Evolutionary conservation across 2,113 vertebrate genomes (phyloP).

Genomic region (Chamaea fasciata): DNA sequence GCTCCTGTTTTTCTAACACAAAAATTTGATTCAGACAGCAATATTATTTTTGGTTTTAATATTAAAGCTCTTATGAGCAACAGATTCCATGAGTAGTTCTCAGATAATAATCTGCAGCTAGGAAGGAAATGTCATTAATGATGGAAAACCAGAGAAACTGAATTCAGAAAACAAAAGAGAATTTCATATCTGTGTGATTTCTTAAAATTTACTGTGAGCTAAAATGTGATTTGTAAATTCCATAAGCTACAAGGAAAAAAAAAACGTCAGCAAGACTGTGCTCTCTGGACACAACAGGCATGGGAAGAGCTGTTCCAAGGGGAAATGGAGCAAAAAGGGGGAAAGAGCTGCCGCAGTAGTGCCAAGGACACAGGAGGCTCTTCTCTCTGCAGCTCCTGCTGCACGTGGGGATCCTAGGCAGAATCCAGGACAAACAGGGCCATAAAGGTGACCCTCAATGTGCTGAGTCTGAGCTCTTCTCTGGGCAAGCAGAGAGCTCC

Average conservation of each 20-base stretch:
- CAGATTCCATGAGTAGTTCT: not conserved
- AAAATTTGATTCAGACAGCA: not conserved
- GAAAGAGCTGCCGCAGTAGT: not conserved
- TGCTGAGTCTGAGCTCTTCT: not conserved
- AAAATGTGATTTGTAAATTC: not conserved
- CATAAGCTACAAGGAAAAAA: not conserved
- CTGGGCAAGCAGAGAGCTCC: not conserved
- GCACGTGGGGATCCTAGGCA: fast-evolving
- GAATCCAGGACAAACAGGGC: not conserved
- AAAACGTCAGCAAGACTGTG: not conserved
- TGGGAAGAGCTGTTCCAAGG: not conserved
- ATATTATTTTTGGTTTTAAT: not conserved
- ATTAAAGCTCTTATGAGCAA: constrained; percentile 17
- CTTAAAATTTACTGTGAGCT: not conserved
- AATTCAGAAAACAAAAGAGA: constrained; percentile 7
- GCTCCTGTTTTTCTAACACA: not conserved
- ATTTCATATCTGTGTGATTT: not conserved
- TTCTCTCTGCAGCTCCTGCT: not conserved
- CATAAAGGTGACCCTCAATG: not conserved
- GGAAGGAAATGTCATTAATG: not conserved
- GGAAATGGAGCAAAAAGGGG: not conserved
- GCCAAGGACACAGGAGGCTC: not conserved
- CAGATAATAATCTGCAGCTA: constrained; percentile 5
- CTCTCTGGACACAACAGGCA: not conserved
- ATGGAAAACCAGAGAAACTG: not conserved